Base-by-base conservation (phyloP, 1,140 invertebrate genomes). In the Mycetomoellerius zeteki region DNA sequence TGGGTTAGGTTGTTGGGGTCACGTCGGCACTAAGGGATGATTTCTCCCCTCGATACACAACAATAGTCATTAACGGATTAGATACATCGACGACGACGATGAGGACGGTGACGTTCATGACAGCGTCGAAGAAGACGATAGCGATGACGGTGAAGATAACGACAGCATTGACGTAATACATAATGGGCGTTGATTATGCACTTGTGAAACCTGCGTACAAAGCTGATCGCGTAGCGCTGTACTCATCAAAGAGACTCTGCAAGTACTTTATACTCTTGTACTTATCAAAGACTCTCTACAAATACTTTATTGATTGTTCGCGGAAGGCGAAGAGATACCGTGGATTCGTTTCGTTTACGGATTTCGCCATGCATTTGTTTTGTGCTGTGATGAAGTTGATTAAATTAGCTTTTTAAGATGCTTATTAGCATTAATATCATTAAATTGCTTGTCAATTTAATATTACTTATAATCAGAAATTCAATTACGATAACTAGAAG, bases 51-150 rank as follows among this genome's bases (percentile, higher is more conserved):
- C 73, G 85, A 91, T 91, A 86, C 87, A 73, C 91, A 93, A 92
- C 92, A 92, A 93, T 93, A 82, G 90, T 93, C 92, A 92, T 93
- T 93, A 93, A 90, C 77, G 91, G 80, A 88, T 92, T 73, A 85
- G 86, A 87, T 80, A 71, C 78, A 75, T 67, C 43, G 60, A 56
- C 30, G 75, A 56, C 43, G 60, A 56, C 30, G 75, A 56, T 62
- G 72, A 72, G 52, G 43, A 43, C 56, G 37, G 62, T 85, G 78
- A 72, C 52, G 77, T 10, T 3, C 62, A 47, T 71, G 52, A 78
- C 76, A 43, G 47, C 64, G 4, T 37, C 56, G 54, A 33, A 52
- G 60, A 76, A 54, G 72, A 62, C n/a, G 81, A 76, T 24, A 50
- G 81, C 47, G 84, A 30, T 69, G 60, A 76, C 67, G 43, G 27